Conservation (phyloP, 2,888 invertebrate species). For the Pseudococcus jackbeardsleyi region DNA sequence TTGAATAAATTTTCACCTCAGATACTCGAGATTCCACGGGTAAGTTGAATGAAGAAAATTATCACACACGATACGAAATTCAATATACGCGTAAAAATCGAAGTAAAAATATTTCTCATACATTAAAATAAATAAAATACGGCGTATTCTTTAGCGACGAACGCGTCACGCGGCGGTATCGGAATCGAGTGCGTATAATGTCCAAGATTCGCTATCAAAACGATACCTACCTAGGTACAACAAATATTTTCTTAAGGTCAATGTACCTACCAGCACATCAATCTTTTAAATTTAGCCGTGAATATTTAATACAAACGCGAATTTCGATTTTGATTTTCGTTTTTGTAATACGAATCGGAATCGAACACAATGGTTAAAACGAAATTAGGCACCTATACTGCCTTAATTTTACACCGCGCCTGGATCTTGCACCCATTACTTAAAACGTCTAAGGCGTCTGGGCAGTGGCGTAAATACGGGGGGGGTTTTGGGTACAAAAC, state of each 20-base stretch:
- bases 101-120: background rate
- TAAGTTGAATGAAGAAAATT: background rate
- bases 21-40: background rate
- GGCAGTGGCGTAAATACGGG: no score
- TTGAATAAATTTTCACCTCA: background rate
- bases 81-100: background rate
- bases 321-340: background rate
- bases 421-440: background rate
- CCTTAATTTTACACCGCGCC: conserved; percentile 4
- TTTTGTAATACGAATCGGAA: background rate
- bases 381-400: background rate
- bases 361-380: background rate
- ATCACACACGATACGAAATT: background rate
- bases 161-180: conserved; percentile 28
- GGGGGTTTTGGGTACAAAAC: no score
- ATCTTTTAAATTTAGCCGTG: background rate
- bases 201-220: conserved; percentile 10
- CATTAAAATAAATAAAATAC: background rate
- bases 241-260: conserved; percentile 5
- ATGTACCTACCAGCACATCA: background rate
- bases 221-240: background rate
- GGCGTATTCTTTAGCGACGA: background rate
- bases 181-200: background rate
- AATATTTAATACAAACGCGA: conserved; percentile 6
- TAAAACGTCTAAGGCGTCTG: background rate